A percentile compares a stretch with the other conserved stretches of the same genome.
Conservation (phyloP, 2,797 vertebrate species). For the Pseudopleuronectes americanus region DNA sequence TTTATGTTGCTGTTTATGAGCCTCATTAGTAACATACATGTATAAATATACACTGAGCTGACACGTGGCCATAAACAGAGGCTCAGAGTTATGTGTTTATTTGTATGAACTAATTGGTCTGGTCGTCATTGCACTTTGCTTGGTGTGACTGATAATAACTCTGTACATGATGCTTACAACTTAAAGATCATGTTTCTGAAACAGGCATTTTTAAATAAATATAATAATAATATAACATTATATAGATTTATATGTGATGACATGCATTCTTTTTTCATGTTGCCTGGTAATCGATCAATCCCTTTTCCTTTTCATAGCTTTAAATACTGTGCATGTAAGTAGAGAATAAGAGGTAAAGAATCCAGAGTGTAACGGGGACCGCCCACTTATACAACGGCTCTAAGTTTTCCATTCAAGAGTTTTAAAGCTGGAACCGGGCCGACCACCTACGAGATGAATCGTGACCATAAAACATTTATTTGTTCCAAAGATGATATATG, state of each 20-base stretch:
- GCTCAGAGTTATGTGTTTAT: neutral
- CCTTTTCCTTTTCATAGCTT: constrained; percentile 14
- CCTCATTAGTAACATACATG: constrained; percentile 6
- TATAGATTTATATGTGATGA: neutral
- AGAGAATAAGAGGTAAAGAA: no score
- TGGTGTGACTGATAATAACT: neutral
- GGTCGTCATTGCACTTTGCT: neutral
- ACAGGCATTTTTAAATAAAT: neutral
- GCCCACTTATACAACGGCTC: no score
- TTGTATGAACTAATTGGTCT: neutral
- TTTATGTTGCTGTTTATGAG: neutral
- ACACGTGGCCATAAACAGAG: neutral
- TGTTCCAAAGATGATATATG: no score
- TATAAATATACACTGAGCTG: neutral
- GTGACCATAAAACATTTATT: no score
- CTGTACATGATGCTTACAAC: constrained; percentile 7
- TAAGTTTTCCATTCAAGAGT: no score
- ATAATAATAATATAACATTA: no score
- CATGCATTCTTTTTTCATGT: constrained; percentile 1
- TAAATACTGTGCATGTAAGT: neutral
- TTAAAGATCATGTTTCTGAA: neutral
- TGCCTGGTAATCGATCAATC: neutral
- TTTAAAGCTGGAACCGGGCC: no score
- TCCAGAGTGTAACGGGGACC: no score
- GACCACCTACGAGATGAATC: no score